These are phyloP conservation scores for Lycaon pictus DNA, from an alignment of 2,113 vertebrate species.

Conservation along the genomic window DNA sequence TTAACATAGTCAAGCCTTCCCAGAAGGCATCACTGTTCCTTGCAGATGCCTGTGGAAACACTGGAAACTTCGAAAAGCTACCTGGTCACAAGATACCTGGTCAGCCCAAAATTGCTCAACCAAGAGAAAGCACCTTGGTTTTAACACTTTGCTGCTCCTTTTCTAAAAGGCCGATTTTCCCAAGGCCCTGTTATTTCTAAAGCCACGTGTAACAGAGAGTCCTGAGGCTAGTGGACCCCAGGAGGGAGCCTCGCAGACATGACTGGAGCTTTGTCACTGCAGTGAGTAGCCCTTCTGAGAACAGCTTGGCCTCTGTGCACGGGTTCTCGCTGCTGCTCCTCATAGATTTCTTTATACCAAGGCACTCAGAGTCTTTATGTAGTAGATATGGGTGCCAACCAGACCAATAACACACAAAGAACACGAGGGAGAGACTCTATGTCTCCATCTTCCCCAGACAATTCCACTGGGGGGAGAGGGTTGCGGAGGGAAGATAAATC, in stretches of 20 bases:
- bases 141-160: not conserved
- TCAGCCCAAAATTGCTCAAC: not conserved
- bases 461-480: not conserved
- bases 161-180: not conserved
- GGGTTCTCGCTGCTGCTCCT: not conserved
- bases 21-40: not conserved
- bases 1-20: not conserved
- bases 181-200: not conserved
- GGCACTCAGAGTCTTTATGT: not conserved
- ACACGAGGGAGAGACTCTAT: not conserved
- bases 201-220: not conserved
- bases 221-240: not conserved
- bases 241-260: too few species aligned
- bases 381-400: not conserved
- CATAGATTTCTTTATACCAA: not conserved
- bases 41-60: constrained; percentile 55
- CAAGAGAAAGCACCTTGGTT: not conserved
- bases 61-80: not conserved
- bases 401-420: not conserved
- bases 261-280: not conserved
- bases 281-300: not conserved
- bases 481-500: not conserved
- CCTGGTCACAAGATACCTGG: constrained; percentile 10
- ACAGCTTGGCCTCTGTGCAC: not conserved
- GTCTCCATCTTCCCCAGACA: not conserved